Conservation (phyloP, 2,797 vertebrate species). For the Falco rusticolus region DNA sequence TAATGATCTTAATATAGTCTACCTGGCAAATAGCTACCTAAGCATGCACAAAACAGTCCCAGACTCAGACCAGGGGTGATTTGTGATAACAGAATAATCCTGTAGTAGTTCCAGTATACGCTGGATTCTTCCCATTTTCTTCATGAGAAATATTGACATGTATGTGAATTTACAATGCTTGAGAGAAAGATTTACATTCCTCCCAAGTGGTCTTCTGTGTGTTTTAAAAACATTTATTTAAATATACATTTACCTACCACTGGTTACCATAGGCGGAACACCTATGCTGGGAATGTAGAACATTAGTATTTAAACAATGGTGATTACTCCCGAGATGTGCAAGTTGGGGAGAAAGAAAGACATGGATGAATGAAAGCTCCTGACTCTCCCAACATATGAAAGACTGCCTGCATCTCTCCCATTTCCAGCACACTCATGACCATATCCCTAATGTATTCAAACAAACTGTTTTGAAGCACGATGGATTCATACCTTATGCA, state of each 20-base stretch:
- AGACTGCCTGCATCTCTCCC: not conserved
- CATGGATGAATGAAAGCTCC: not conserved
- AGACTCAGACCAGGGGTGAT: not conserved
- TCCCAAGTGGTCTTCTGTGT: not conserved
- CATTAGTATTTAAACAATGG: not conserved
- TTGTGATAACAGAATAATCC: not conserved
- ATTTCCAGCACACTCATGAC: not conserved
- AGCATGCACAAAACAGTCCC: not conserved
- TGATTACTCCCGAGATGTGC: not conserved
- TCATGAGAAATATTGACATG: not conserved
- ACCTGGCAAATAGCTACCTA: not conserved
- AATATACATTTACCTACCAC: not conserved
- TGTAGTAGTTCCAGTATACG: not conserved
- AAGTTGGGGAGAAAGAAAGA: not conserved
- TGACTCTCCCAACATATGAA: not conserved
- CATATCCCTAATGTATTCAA: not conserved
- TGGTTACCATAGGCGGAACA: not conserved
- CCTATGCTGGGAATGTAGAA: not conserved
- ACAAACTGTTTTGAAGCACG: not conserved
- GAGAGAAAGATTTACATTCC: not conserved
- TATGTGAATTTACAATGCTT: not conserved
- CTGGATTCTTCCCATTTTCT: not conserved
- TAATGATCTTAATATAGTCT: not conserved
- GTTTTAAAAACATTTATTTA: not conserved
- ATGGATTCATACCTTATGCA: not conserved